A percentile compares a stretch with the other conserved stretches of the same genome.
Evolutionary conservation across 2,113 vertebrate genomes (phyloP).

Genomic region (Elanus axillaris): DNA sequence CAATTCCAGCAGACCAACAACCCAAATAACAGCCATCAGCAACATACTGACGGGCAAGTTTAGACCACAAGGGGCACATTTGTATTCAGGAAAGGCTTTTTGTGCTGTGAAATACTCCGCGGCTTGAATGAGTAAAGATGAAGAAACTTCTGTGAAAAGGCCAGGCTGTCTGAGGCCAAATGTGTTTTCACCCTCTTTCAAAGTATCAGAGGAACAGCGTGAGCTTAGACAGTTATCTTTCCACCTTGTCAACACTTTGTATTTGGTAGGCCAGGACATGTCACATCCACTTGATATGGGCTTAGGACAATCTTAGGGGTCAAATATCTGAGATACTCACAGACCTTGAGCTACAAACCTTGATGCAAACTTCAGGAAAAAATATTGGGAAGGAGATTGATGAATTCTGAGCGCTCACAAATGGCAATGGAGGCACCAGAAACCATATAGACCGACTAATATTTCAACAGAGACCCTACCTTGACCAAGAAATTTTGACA

Average conservation of each 20-base stretch:
- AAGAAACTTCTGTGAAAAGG: neutral
- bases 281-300: neutral
- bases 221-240: neutral
- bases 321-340: neutral
- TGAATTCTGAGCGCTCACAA: neutral
- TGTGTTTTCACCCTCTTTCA: neutral
- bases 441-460: neutral
- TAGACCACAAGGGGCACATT: neutral
- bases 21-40: neutral
- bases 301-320: neutral
- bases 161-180: neutral
- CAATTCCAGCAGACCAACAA: neutral
- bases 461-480: neutral
- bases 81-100: neutral
- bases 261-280: neutral
- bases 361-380: neutral
- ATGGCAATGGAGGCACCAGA: neutral
- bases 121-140: neutral
- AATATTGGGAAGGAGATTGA: neutral
- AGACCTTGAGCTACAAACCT: neutral
- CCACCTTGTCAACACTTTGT: neutral
- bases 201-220: neutral
- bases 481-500: neutral
- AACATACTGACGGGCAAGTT: fast-evolving
- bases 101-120: neutral